phyloP scores from a whole-genome alignment of 1,140 invertebrate genomes.

The Spodoptera frugiperda region DNA sequence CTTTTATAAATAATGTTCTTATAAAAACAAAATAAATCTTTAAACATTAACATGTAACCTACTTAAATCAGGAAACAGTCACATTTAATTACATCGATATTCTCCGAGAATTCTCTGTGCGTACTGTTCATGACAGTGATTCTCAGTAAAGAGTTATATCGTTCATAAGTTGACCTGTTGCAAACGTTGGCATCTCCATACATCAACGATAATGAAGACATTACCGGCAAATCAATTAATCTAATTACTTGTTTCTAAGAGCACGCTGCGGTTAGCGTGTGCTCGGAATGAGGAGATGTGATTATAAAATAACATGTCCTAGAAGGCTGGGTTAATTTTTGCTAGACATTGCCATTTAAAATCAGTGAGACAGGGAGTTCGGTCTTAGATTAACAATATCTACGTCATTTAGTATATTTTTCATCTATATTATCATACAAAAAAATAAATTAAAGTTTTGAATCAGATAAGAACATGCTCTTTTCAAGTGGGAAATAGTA shows the following conservation, averaged over 20 bases:
- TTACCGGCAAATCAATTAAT: constrained; percentile 35
- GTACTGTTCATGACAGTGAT: neutral
- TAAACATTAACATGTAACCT: too few species aligned
- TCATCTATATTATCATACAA: too few species aligned
- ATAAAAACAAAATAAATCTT: too few species aligned
- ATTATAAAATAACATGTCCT: neutral
- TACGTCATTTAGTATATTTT: neutral
- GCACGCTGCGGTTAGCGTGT: neutral
- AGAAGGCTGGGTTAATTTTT: neutral
- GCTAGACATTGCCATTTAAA: too few species aligned
- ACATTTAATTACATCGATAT: neutral
- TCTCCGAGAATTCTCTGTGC: neutral
- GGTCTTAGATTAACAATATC: neutral
- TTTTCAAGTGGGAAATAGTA: too few species aligned
- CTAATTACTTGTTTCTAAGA: constrained; percentile 36
- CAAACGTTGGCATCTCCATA: constrained; percentile 13
- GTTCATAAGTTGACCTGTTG: constrained; percentile 6
- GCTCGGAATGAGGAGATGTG: neutral
- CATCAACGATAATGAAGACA: constrained; percentile 34
- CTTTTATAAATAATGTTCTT: too few species aligned
- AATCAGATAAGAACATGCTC: too few species aligned
- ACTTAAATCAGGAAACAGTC: constrained; percentile 1
- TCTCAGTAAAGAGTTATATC: neutral
- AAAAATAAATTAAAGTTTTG: too few species aligned
- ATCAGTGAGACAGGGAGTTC: too few species aligned